Conservation (phyloP, 2,888 invertebrate species). For the Cyclophora albipunctata region DNA sequence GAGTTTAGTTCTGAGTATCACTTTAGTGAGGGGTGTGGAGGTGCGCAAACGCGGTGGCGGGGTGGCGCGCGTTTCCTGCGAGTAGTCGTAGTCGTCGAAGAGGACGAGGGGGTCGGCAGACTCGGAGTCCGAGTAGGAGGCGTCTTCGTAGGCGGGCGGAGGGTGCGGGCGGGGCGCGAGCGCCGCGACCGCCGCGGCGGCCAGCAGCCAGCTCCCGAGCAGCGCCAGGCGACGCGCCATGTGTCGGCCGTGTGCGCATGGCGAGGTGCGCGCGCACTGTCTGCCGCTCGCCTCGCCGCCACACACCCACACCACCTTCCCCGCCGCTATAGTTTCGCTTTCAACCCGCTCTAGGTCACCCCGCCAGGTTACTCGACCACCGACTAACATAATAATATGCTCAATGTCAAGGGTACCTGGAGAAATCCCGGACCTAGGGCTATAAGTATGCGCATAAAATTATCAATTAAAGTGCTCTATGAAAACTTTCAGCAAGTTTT, state of each 20-base stretch:
- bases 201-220: conserved; percentile 29
- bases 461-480: too few species aligned
- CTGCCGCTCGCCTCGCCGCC: conserved; percentile 32
- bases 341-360: conserved; percentile 61
- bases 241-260: conserved; percentile 69
- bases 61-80: conserved; percentile 34
- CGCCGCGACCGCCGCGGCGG: conserved; percentile 57
- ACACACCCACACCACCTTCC: conserved; percentile 42
- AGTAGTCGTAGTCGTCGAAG: conserved; percentile 59
- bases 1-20: conserved; percentile 41
- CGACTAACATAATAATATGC: not conserved
- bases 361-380: conserved; percentile 22
- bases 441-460: too few species aligned
- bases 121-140: conserved; percentile 45
- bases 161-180: conserved; percentile 41
- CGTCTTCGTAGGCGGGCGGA: conserved; percentile 23
- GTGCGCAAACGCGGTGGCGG: conserved; percentile 32
- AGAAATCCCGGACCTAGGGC: too few species aligned
- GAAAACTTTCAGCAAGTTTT: too few species aligned
- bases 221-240: conserved; percentile 74
- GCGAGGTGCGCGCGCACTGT: conserved; percentile 72
- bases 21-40: conserved; percentile 49
- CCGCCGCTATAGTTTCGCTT: conserved; percentile 65
- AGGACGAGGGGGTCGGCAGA: conserved; percentile 48
- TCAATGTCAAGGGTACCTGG: too few species aligned